Evolutionary conservation across 2,888 invertebrate genomes (phyloP), one percentile per base, ranked within the genome.

Genomic region (Scaptomyza tumidula): DNA sequence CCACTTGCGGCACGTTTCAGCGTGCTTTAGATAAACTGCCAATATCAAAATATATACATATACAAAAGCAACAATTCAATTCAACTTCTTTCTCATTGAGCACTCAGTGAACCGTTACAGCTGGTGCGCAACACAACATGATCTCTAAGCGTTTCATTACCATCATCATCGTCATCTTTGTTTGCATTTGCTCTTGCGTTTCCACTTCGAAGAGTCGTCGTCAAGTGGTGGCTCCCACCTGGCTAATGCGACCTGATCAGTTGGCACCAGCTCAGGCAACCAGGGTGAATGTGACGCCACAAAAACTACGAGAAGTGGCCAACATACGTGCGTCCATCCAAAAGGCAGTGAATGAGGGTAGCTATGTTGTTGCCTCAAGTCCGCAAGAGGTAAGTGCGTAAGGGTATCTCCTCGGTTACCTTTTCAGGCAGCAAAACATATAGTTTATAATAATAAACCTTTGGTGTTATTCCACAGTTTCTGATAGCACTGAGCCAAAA

Each of bases 151-250:
- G 44, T 31, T 13, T 3, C 48, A 27, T 24, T n/a, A 39, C 53
- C 39, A 14, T 39, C 29, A 58, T n/a, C n/a, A n/a, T n/a, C 19
- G 19, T 39, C 37, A 27, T 44, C 45, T 48, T 6, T 9, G 0
- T 37, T 31, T 11, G 3, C n/a, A 10, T 10, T 11, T 27, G 55
- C 43, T 19, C 2, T 19, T 65, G 35, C 6, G 33, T 10, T 39
- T 24, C 24, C 24, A 24, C 43, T 4, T 7, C n/a, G 14, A n/a
- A 11, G 31, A 27, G 16, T 19, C 77, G 61, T 3, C 84, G 86
- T 2, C 83, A 90, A 64, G 79, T 90, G 24, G 84, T 90, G 13
- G 81, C 88, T 14, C 89, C 90, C 5, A 68, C 56, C 6, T 89
- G 89, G 88, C 65, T 90, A 0, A 68, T 64, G 55, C 78, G 60